phyloP scores from a whole-genome alignment of 2,888 invertebrate species.

The Lomographa bimaculata region DNA sequence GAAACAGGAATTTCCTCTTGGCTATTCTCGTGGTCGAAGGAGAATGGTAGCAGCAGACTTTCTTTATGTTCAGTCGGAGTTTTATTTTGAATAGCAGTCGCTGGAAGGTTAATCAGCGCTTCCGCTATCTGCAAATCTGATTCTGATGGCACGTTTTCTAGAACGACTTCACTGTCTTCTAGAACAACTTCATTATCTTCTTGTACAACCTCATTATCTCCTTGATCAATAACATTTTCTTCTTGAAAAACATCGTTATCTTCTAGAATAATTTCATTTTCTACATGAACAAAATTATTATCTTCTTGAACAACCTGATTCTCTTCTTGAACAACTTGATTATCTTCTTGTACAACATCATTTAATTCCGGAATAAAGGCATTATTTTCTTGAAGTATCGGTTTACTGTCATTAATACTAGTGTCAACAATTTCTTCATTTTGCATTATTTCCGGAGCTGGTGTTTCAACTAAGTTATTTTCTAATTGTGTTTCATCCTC shows the following conservation, averaged over 20 bases:
- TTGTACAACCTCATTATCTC: too few relatives aligned
- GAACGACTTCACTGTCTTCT: constrained; percentile 16
- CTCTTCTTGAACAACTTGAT: too few relatives aligned
- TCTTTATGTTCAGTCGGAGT: constrained; percentile 41
- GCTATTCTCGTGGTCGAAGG: constrained; percentile 23
- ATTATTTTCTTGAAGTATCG: constrained; percentile 10
- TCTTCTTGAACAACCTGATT: too few relatives aligned
- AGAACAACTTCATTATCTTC: too few relatives aligned
- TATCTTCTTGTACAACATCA: too few relatives aligned
- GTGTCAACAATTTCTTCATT: constrained; percentile 27
- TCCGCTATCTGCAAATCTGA: constrained; percentile 79
- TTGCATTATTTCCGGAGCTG: constrained; percentile 27
- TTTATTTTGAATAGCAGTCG: constrained; percentile 65
- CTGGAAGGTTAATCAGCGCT: constrained; percentile 72
- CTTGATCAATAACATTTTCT: too few relatives aligned
- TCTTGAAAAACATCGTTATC: too few relatives aligned
- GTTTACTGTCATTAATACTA: constrained; percentile 7
- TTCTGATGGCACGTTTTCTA: constrained; percentile 65
- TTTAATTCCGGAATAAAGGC: too few relatives aligned
- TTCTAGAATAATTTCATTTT: too few relatives aligned
- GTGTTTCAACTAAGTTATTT: constrained; percentile 32
- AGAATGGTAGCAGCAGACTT: constrained; percentile 30
- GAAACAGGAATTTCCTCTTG: constrained; percentile 40
- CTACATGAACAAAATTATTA: too few relatives aligned
- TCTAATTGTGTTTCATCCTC: not conserved